Conservation (phyloP, 2,113 vertebrate genomes). For the Malurus melanocephalus region DNA sequence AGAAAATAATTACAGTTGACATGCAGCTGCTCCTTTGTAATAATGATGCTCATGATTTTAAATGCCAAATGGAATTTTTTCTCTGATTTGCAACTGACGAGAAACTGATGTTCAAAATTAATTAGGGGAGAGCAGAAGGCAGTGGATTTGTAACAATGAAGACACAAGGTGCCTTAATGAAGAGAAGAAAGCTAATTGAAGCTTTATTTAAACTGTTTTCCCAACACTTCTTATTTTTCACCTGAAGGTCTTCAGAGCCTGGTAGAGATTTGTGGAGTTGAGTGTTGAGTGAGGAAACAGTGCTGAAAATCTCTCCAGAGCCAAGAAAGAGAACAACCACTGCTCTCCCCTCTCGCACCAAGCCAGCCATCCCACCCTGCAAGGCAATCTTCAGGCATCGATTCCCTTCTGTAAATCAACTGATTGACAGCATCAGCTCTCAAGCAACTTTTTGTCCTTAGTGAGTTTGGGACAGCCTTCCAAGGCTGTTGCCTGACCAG, state of each 20-base stretch:
- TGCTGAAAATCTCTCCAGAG: not conserved
- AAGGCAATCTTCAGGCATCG: fast-evolving
- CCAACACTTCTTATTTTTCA: not conserved
- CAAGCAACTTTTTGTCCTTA: not conserved
- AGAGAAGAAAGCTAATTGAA: not conserved
- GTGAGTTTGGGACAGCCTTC: not conserved
- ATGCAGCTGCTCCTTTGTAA: not conserved
- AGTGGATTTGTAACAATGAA: not conserved
- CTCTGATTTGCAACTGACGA: not conserved
- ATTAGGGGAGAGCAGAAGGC: not conserved
- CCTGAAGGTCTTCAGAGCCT: not conserved
- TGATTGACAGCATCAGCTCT: not conserved
- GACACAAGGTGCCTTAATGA: not conserved
- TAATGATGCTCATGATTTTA: not conserved
- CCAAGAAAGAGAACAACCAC: not conserved
- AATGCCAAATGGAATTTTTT: not conserved
- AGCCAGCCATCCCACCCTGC: not conserved
- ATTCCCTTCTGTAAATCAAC: not conserved
- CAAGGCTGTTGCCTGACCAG: not conserved
- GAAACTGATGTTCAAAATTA: not conserved
- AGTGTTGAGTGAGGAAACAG: not conserved
- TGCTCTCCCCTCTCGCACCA: not conserved
- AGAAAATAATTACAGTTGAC: not conserved
- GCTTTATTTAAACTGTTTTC: not conserved
- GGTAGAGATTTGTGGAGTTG: not conserved